Percentiles rank a stretch among this genome's conserved stretches.
phyloP scores from a whole-genome alignment of 2,797 vertebrate species.

The Gouania willdenowi region DNA sequence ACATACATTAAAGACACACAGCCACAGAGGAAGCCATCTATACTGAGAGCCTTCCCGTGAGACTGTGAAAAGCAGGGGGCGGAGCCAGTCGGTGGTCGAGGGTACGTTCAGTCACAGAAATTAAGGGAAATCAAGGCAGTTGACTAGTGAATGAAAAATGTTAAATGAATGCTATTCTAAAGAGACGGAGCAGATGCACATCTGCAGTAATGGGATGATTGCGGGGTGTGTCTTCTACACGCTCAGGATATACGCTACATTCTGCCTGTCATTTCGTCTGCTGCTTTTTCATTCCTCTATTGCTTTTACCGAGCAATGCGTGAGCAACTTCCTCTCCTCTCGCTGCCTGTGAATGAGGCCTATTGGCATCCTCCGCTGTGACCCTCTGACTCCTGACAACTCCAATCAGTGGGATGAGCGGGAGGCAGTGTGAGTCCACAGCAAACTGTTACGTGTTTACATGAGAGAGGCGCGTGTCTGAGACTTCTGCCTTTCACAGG shows the following conservation, averaged over 20 bases:
- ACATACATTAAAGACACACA: slow-evolving; percentile 25
- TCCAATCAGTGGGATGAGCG: slow-evolving; percentile 62
- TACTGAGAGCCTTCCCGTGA: slow-evolving; percentile 52
- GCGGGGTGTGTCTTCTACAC: slow-evolving; percentile 47
- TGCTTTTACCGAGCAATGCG: neutral
- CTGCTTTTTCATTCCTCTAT: slow-evolving; percentile 14
- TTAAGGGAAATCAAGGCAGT: slow-evolving; percentile 76
- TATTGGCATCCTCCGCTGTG: slow-evolving; percentile 64
- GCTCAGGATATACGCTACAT: slow-evolving; percentile 39
- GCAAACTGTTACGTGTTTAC: slow-evolving; percentile 25
- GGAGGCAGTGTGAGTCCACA: slow-evolving; percentile 34
- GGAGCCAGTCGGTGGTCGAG: slow-evolving; percentile 37
- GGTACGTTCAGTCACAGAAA: slow-evolving; percentile 73
- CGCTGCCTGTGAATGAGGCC: slow-evolving; percentile 45
- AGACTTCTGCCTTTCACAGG: slow-evolving; percentile 18
- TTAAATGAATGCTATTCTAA: slow-evolving; percentile 61
- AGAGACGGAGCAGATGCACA: slow-evolving; percentile 43
- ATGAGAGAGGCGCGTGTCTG: slow-evolving; percentile 4
- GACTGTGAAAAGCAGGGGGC: slow-evolving; percentile 23
- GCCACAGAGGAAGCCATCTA: slow-evolving; percentile 25
- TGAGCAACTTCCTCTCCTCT: slow-evolving; percentile 25
- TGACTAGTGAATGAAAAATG: slow-evolving; percentile 82
- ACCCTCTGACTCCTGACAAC: slow-evolving; percentile 68
- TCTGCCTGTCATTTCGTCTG: slow-evolving; percentile 36
- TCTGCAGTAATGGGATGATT: slow-evolving; percentile 47